These are phyloP conservation scores for Drosophila repletoides DNA, from an alignment of 1,140 invertebrate species.

Conservation along the genomic window DNA sequence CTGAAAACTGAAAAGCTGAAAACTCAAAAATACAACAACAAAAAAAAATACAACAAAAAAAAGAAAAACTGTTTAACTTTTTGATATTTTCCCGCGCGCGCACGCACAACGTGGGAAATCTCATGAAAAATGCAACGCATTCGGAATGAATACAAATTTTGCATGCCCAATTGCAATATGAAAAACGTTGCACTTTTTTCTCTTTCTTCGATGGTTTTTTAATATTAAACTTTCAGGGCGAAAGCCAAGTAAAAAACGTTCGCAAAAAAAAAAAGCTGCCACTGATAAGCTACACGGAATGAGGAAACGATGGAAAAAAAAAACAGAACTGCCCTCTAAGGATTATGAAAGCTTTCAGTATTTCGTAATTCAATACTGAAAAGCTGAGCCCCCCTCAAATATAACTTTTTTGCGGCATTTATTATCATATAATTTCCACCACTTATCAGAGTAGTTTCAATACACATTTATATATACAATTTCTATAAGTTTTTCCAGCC, in stretches of 20 bases:
- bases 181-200: constrained; percentile 22
- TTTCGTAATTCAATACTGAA: constrained; percentile 1
- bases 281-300: constrained; percentile 42
- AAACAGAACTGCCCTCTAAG: constrained; percentile 4
- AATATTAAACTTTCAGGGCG: constrained; percentile 25
- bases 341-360: not conserved
- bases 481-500: no score
- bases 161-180: constrained; percentile 44
- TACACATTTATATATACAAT: no score
- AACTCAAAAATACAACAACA: constrained; percentile 24
- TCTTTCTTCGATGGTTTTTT: not conserved
- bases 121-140: constrained; percentile 53
- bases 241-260: not conserved
- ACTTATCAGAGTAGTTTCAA: no score
- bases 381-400: no score
- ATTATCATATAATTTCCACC: no score
- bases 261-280: not conserved
- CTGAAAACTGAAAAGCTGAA: constrained; percentile 8
- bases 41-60: constrained; percentile 29
- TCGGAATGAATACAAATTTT: constrained; percentile 32
- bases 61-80: constrained; percentile 64
- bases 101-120: constrained; percentile 79
- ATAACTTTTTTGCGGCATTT: no score
- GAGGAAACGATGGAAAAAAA: constrained; percentile 37
- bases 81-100: constrained; percentile 70